Conservation (phyloP, 2,797 vertebrate genomes). For the Micropoecilia bifurca region DNA sequence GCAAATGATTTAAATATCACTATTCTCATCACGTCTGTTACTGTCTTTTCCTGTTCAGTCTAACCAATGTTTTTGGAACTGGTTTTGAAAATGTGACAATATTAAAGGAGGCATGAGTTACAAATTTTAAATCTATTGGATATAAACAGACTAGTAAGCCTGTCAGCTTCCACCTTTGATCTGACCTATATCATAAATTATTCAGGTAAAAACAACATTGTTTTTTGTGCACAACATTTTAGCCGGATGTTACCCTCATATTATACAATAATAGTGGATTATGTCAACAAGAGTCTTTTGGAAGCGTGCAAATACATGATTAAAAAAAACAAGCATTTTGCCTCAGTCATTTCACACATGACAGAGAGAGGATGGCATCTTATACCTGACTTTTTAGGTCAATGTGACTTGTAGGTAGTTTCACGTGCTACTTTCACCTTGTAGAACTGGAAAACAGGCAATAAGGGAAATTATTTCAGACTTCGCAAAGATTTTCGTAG, state of each 20-base stretch:
- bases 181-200: not conserved
- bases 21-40: not conserved
- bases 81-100: not conserved
- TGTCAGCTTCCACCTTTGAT: not conserved
- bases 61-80: not conserved
- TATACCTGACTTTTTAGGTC: not conserved
- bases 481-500: not conserved
- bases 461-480: not conserved
- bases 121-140: not conserved
- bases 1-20: not conserved
- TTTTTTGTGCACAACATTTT: not conserved
- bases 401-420: not conserved
- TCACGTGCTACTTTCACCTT: not conserved
- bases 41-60: not conserved
- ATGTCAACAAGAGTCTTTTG: not conserved
- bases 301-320: not conserved
- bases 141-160: not conserved
- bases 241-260: not conserved
- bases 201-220: not conserved
- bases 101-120: not conserved
- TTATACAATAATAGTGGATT: not conserved
- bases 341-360: not conserved
- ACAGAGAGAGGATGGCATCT: too few relatives aligned
- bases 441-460: not conserved
- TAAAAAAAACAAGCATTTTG: not conserved